Percentiles rank a stretch among this genome's conserved stretches.
Evolutionary conservation across 1,140 invertebrate genomes (phyloP).

Genomic region (Marisa cornuarietis): DNA sequence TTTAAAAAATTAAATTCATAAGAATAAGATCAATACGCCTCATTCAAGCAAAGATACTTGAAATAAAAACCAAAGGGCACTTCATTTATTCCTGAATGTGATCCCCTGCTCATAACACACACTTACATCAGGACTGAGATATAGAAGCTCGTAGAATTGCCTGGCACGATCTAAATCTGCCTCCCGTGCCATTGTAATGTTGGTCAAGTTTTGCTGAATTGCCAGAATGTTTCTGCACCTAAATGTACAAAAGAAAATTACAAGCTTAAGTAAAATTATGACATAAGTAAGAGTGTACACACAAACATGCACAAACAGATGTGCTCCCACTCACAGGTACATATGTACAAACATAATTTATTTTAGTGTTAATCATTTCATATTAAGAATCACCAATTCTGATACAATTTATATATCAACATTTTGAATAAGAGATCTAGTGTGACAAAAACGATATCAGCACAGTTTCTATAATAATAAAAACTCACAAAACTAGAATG

Average conservation of each 20-base stretch:
- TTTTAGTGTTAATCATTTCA: too few relatives aligned
- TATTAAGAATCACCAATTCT: too few relatives aligned
- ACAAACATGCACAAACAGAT: too few relatives aligned
- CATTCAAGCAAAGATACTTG: not conserved
- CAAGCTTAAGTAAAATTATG: too few relatives aligned
- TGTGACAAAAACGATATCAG: not conserved
- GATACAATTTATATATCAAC: too few relatives aligned
- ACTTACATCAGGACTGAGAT: constrained; percentile 81
- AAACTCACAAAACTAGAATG: not conserved
- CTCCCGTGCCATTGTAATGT: constrained; percentile 85
- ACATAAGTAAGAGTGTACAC: too few relatives aligned
- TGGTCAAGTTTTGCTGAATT: constrained; percentile 85
- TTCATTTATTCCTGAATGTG: too few relatives aligned
- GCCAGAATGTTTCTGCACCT: constrained; percentile 85
- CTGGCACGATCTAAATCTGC: constrained; percentile 87
- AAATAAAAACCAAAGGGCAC: not conserved
- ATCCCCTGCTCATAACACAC: not conserved
- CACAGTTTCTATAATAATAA: not conserved
- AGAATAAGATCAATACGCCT: too few relatives aligned
- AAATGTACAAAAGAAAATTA: not conserved
- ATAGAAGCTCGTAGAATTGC: constrained; percentile 89
- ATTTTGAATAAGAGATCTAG: too few relatives aligned
- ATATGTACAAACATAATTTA: too few relatives aligned
- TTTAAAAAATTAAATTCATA: not conserved
- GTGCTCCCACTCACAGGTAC: too few relatives aligned